Evolutionary conservation across 2,888 invertebrate species (phyloP).

Genomic region (Drosophila bunnanda): DNA sequence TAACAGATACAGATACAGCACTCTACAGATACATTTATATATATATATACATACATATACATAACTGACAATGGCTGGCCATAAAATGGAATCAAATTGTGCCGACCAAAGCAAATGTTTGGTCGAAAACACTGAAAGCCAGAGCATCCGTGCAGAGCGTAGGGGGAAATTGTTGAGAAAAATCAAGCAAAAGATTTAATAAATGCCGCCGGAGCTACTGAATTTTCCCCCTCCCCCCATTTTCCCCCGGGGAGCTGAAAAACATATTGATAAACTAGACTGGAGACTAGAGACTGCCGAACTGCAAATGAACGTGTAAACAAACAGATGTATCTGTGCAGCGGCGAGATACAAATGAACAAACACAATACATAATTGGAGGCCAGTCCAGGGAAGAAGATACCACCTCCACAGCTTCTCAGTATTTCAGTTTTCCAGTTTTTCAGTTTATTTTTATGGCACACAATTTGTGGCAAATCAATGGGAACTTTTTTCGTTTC

Average conservation of each 20-base stretch:
- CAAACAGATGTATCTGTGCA: conserved; percentile 47
- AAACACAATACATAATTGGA: conserved; percentile 52
- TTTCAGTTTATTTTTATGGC: conserved; percentile 52
- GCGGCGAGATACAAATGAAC: conserved; percentile 45
- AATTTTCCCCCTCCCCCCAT: conserved; percentile 9
- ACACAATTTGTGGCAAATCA: conserved; percentile 76
- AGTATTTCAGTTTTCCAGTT: conserved; percentile 16
- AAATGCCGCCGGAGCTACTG: conserved; percentile 31
- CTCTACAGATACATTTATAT: conserved; percentile 7
- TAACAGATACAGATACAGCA: conserved; percentile 29
- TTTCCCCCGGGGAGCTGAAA: conserved; percentile 13
- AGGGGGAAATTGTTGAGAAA: conserved; percentile 26
- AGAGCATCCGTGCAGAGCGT: background rate
- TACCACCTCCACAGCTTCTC: background rate
- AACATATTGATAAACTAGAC: conserved; percentile 47
- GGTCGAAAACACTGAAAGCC: conserved; percentile 27
- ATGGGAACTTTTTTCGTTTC: conserved; percentile 58
- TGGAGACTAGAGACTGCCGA: conserved; percentile 11
- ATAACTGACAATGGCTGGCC: conserved; percentile 56
- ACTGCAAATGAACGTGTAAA: conserved; percentile 47
- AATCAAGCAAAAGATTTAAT: conserved; percentile 63
- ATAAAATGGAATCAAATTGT: conserved; percentile 67
- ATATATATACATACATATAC: conserved; percentile 15
- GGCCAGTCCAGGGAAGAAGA: background rate
- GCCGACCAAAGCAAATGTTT: conserved; percentile 63